Evolutionary conservation across 2,797 vertebrate species (phyloP).

Genomic region (Triplophysa yarkandensis): DNA sequence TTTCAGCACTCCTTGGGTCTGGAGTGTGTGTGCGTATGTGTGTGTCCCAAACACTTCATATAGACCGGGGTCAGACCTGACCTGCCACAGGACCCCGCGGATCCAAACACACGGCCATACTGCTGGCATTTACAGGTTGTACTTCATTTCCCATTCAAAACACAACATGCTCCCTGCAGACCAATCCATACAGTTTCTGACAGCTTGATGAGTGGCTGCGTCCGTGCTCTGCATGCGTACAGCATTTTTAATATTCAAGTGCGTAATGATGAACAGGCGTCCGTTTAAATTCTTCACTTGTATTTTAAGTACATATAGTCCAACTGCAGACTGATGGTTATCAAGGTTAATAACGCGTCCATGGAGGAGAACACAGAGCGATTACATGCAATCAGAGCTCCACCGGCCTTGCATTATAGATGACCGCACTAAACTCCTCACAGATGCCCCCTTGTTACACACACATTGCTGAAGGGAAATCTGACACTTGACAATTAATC

Average conservation of each 20-base stretch:
- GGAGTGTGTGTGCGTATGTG: neutral
- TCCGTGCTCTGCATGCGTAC: conserved; percentile 2
- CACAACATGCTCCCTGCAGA: conserved; percentile 41
- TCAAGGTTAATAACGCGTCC: conserved; percentile 30
- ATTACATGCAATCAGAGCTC: conserved; percentile 42
- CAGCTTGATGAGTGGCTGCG: conserved; percentile 32
- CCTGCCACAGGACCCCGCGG: neutral
- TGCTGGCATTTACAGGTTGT: conserved; percentile 28
- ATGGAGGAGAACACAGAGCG: conserved; percentile 9
- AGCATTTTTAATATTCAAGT: conserved; percentile 12
- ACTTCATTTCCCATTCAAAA: conserved; percentile 40
- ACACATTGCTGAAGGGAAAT: conserved; percentile 19
- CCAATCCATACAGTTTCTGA: conserved; percentile 36
- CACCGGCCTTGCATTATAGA: conserved; percentile 11
- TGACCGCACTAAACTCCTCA: conserved; percentile 27
- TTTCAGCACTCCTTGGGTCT: conserved; percentile 1
- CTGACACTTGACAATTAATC: conserved; percentile 24
- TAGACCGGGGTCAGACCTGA: conserved; percentile 5
- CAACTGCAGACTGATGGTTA: conserved; percentile 43
- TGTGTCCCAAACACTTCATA: conserved; percentile 19
- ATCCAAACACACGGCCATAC: neutral
- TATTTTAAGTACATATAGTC: conserved; percentile 38
- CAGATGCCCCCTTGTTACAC: conserved; percentile 24
- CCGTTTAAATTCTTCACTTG: conserved; percentile 7
- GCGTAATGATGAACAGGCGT: conserved; percentile 12